Evolutionary conservation across 2,113 vertebrate genomes (phyloP).

Genomic region (Piprites chloris): DNA sequence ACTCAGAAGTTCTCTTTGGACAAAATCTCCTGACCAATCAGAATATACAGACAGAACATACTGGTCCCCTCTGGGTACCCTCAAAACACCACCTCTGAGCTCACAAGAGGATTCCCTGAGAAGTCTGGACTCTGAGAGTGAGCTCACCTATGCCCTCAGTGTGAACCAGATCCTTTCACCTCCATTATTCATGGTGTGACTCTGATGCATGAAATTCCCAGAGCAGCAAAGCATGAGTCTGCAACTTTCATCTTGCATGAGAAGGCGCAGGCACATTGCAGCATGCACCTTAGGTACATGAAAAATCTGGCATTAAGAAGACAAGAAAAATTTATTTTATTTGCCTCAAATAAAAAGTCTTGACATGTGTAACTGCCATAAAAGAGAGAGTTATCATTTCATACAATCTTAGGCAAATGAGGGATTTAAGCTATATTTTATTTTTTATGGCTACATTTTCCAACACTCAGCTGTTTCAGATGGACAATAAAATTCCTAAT

Average conservation of each 20-base stretch:
- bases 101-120: not conserved
- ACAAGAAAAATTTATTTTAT: not conserved
- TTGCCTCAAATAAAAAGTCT: not conserved
- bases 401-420: conserved; percentile 63
- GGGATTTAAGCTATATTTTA: conserved; percentile 49
- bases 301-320: not conserved
- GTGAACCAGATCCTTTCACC: conserved; percentile 9
- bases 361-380: not conserved
- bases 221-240: not conserved
- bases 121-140: not conserved
- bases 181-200: not conserved
- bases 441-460: conserved; percentile 58
- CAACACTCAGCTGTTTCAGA: conserved; percentile 61
- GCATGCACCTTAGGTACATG: not conserved
- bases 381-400: conserved; percentile 59
- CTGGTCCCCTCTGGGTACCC: not conserved
- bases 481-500: conserved; percentile 66
- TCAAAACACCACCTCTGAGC: not conserved
- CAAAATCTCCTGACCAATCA: not conserved
- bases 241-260: not conserved
- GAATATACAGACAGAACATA: not conserved
- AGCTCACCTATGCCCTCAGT: not conserved
- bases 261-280: not conserved
- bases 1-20: not conserved
- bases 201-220: not conserved